Base-by-base conservation (phyloP, 2,113 vertebrate species). In the Pimephales promelas region DNA sequence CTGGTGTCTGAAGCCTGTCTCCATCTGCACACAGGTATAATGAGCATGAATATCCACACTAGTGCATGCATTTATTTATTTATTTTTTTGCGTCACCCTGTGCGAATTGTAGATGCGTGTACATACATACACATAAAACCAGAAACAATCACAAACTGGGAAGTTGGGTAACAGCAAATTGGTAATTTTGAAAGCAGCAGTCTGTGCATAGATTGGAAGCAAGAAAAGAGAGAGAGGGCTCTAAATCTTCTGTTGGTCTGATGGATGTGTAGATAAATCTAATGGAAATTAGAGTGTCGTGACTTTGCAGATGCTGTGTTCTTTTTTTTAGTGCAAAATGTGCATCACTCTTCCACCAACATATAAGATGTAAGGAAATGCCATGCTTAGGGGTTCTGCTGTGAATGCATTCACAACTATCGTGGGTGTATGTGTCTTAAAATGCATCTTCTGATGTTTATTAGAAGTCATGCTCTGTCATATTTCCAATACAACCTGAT, bases 21-120 rank as follows among this genome's bases (percentile, higher is more conserved):
- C 73, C 83, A 78, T 77, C 70, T 76, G 82, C 59, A 84, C 81
- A 54, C 82, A 57, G 82, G 68, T 74, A 86, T 86, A 84, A 86
- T 81, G 77, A 86, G 82, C 77, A 76, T 36, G 24, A 20, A 68
- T 62, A 61, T 61, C 82, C 36, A n/a, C 47, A 2, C 71, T 71
- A 71, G 71, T 47, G 14, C 57, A 28, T 28, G 28, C 28, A 28
- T 28, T 28, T 28, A 28, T 28, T n/a, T n/a, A n/a, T n/a, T n/a
- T n/a, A n/a, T n/a, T n/a, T 70, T 81, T 36, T 16, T 26, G 6
- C 49, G 10, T 11, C 43, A 10, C 14, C n/a, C 3, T 45, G 56
- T 28, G 28, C 0, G 20, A 77, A 77, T 77, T 36, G 10, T 36
- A 59, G 52, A 77, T 24, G 13, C 31, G 28, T 75, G 73, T 59